Base-by-base conservation (phyloP, 2,797 vertebrate species). In the Acanthiza pusilla region DNA sequence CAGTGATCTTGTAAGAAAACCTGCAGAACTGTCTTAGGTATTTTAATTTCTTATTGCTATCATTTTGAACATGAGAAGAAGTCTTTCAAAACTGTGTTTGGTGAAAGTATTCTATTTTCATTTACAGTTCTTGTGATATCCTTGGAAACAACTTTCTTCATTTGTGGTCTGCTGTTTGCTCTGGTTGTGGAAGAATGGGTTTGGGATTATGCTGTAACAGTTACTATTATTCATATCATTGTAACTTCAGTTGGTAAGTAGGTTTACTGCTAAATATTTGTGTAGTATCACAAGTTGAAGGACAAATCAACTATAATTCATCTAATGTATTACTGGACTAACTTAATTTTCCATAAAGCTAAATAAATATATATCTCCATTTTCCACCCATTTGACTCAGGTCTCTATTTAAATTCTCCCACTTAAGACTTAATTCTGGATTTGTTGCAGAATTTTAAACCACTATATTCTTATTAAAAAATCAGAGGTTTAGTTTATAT, bases 171-270 rank as follows among this genome's bases (percentile, higher is more conserved):
- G 89, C 92, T 99, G 48, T 99, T 99, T 61, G 98, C 98, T 48
- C 98, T 98, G 96, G 97, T 99, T 53, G 99, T 99, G 68, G 98
- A 99, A 97, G 98, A 99, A 97, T 99, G 99, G 98, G 98, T 99
- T 78, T 99, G 99, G 99, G 98, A 99, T 96, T 99, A 99, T 32
- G 98, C 98, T 88, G 97, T 99, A 94, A 99, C 98, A 32, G 97
- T 99, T 96, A 99, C 98, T 45, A 47, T 99, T 91, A 96, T 99
- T 96, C 99, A 99, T 50, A 73, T 99, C 68, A 97, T 95, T 40
- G 91, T 99, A 96, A 99, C 98, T 43, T 98, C 98, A 20, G 96
- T 96, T 5, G 98, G 98, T 99, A 97, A 96, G 96, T 79, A 86
- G 51, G 23, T 30, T 84, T 61, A 54, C 61, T 65, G 78, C 48